Evolutionary conservation across 2,888 invertebrate genomes (phyloP).

Genomic region (Notodonta dromedarius): DNA sequence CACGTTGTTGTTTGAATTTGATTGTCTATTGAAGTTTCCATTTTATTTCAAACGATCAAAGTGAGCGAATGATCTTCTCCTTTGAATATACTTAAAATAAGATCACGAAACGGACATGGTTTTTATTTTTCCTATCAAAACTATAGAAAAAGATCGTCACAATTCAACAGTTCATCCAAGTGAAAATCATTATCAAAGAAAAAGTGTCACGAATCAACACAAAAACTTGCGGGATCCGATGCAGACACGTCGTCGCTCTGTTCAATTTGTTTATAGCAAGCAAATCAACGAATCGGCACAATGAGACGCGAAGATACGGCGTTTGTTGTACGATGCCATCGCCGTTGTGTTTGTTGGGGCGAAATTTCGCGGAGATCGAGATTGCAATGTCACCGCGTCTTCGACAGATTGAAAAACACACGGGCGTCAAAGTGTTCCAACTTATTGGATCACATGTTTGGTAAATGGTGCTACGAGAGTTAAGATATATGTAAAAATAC

Average conservation of each 20-base stretch:
- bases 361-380: constrained; percentile 48
- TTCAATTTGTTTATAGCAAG: constrained; percentile 39
- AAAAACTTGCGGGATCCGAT: not conserved
- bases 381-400: constrained; percentile 48
- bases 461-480: not conserved
- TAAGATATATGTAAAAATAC: too few species aligned
- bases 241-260: constrained; percentile 12
- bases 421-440: not conserved
- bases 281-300: constrained; percentile 46
- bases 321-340: constrained; percentile 50
- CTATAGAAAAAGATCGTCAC: not conserved
- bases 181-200: not conserved
- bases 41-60: too few species aligned
- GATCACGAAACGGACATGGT: too few species aligned
- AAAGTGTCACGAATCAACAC: not conserved
- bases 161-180: not conserved
- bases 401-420: constrained; percentile 27
- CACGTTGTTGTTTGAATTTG: not conserved
- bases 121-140: too few species aligned
- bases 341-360: constrained; percentile 45
- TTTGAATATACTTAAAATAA: too few species aligned
- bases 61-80: too few species aligned
- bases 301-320: constrained; percentile 52
- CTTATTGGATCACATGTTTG: not conserved
- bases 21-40: too few species aligned